Percentiles rank a stretch among this genome's conserved stretches.
These are phyloP conservation scores for Cassiopea xamachana DNA, from an alignment of 30 jellyfish, hydroid and myxozoan genomes.

Conservation along the genomic window DNA sequence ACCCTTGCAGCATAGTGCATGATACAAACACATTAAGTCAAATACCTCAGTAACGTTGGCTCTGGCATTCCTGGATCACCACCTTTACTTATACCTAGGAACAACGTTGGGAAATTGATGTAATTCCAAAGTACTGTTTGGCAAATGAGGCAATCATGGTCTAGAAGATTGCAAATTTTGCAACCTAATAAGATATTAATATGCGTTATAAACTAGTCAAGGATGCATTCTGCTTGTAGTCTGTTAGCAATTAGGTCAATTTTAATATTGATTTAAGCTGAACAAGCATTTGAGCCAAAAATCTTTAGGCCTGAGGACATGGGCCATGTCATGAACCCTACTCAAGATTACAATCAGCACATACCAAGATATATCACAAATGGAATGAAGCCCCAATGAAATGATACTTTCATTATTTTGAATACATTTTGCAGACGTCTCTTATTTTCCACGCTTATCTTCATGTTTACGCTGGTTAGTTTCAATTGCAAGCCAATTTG, in stretches of 20 bases:
- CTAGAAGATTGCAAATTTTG: too few species aligned
- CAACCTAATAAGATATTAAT: too few species aligned
- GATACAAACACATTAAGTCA: neutral
- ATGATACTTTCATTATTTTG: constrained; percentile 80
- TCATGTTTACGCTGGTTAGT: constrained; percentile 35
- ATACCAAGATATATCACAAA: constrained; percentile 85
- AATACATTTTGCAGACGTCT: constrained; percentile 67
- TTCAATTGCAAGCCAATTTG: neutral
- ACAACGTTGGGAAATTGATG: neutral
- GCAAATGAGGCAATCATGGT: too few species aligned
- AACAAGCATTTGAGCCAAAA: too few species aligned
- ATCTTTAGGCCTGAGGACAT: too few species aligned
- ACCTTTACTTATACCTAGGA: constrained; percentile 87
- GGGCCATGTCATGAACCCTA: too few species aligned
- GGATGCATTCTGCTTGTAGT: too few species aligned
- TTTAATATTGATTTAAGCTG: too few species aligned
- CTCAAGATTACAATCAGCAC: constrained; percentile 7
- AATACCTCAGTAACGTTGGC: constrained; percentile 87
- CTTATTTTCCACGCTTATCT: constrained; percentile 78
- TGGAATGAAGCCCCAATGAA: constrained; percentile 96
- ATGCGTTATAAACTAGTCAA: too few species aligned
- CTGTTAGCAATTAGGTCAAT: too few species aligned
- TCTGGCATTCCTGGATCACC: constrained; percentile 99
- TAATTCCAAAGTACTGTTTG: neutral
- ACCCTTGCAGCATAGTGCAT: neutral